phyloP scores from a whole-genome alignment of 2,888 invertebrate genomes.

The Chouioia cunea region DNA sequence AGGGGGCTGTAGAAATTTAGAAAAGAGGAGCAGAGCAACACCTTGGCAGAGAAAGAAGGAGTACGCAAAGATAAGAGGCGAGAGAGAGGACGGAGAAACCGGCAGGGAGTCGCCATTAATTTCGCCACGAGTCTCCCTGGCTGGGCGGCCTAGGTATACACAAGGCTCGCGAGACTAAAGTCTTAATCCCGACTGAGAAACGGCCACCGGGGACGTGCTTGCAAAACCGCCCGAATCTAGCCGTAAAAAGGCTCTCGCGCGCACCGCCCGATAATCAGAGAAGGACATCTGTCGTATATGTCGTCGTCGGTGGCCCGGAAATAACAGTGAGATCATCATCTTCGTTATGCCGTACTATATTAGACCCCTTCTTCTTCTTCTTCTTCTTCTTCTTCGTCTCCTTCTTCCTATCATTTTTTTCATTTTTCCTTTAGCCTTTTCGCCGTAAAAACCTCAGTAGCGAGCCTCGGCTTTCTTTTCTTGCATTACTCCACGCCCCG shows the following conservation, averaged over 20 bases:
- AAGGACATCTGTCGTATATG: neutral
- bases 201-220: conserved; percentile 48
- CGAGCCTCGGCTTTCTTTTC: no score
- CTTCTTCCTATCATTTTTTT: no score
- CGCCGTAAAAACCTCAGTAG: no score
- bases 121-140: conserved; percentile 43
- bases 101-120: conserved; percentile 52
- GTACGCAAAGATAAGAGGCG: conserved; percentile 23
- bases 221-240: neutral
- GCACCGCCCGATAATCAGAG: neutral
- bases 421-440: no score
- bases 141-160: conserved; percentile 22
- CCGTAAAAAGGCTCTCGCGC: neutral
- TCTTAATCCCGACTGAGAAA: conserved; percentile 53
- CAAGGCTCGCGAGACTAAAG: conserved; percentile 48
- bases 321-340: conserved; percentile 5
- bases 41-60: neutral
- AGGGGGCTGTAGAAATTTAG: neutral
- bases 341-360: no score
- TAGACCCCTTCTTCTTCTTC: no score
- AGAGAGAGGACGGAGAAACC: conserved; percentile 39
- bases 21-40: neutral
- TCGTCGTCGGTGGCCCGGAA: conserved; percentile 38
- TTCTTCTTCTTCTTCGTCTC: no score
- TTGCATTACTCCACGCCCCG: neutral